A percentile compares a stretch with the other conserved stretches of the same genome.
These are phyloP conservation scores for Ornithoptera priamus DNA, from an alignment of 2,888 invertebrate species.

Conservation along the genomic window DNA sequence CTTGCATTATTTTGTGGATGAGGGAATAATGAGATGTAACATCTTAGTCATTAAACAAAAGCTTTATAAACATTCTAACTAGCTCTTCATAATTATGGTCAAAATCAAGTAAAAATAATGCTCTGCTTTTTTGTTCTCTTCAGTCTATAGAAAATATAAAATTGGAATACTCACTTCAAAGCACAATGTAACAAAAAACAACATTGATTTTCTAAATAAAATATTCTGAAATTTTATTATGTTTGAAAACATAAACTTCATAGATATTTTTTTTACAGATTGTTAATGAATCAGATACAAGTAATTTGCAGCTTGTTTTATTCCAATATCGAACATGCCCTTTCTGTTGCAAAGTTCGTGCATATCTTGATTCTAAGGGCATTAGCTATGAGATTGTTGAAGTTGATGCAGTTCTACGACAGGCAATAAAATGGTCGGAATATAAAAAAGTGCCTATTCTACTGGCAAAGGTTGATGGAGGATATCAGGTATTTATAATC, in stretches of 20 bases:
- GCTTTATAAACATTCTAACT: too few species aligned
- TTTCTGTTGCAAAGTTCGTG: conserved; percentile 96
- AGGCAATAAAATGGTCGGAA: conserved; percentile 94
- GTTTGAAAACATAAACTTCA: not conserved
- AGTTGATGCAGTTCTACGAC: conserved; percentile 96
- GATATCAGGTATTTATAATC: conserved; percentile 81
- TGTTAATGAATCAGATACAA: conserved; percentile 81
- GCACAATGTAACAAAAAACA: too few species aligned
- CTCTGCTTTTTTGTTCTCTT: too few species aligned
- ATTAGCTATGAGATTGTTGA: conserved; percentile 97
- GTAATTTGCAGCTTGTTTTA: conserved; percentile 88
- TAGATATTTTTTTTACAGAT: conserved; percentile 72
- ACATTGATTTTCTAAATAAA: too few species aligned
- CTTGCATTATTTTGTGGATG: too few species aligned
- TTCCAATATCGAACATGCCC: conserved; percentile 99
- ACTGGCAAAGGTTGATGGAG: conserved; percentile 85
- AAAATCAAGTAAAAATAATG: too few species aligned
- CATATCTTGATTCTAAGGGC: conserved; percentile 94
- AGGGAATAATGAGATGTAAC: too few species aligned
- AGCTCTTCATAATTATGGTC: too few species aligned
- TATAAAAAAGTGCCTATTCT: conserved; percentile 98
- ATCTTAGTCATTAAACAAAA: too few species aligned
- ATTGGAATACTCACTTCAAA: too few species aligned
- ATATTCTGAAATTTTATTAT: not conserved
- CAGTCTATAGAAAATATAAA: too few species aligned